Conservation (phyloP, 2,888 invertebrate species). For the Mycogona germanica region DNA sequence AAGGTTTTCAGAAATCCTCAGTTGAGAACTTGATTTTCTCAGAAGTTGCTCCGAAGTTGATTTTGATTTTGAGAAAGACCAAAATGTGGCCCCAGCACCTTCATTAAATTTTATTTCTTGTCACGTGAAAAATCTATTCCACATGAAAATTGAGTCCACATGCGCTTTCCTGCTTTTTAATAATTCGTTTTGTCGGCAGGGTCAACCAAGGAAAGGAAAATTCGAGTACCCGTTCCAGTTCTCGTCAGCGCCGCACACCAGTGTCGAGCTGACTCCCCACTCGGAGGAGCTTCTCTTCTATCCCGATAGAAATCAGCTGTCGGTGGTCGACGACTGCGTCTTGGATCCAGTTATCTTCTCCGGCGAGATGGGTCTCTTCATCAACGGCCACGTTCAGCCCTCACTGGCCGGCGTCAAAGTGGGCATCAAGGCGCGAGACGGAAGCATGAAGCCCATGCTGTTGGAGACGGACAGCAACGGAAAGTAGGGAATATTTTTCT, state of each 20-base stretch:
- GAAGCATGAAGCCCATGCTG: conserved; percentile 28
- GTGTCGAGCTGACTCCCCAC: conserved; percentile 48
- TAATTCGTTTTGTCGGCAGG: too few relatives aligned
- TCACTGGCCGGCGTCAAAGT: conserved; percentile 36
- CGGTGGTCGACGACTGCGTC: conserved; percentile 56
- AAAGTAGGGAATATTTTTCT: conserved; percentile 27
- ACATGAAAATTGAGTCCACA: too few relatives aligned
- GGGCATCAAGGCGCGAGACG: conserved; percentile 26
- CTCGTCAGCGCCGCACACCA: conserved; percentile 40
- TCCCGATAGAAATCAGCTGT: conserved; percentile 46
- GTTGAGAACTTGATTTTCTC: too few relatives aligned
- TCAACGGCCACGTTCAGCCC: conserved; percentile 40
- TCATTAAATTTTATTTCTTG: too few relatives aligned
- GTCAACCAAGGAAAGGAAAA: conserved; percentile 21
- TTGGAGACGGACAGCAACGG: conserved; percentile 55
- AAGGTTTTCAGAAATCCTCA: too few relatives aligned
- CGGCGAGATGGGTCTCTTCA: conserved; percentile 53
- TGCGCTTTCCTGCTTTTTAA: too few relatives aligned
- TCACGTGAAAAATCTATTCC: too few relatives aligned
- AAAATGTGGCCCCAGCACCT: too few relatives aligned
- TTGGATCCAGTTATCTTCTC: conserved; percentile 48
- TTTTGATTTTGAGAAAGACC: too few relatives aligned
- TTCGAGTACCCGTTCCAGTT: conserved; percentile 36
- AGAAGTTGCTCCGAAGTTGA: too few relatives aligned
- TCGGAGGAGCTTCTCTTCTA: conserved; percentile 60